These are phyloP conservation scores for Callyntrura sp. DNA, from an alignment of 2,888 invertebrate species.

Conservation along the genomic window DNA sequence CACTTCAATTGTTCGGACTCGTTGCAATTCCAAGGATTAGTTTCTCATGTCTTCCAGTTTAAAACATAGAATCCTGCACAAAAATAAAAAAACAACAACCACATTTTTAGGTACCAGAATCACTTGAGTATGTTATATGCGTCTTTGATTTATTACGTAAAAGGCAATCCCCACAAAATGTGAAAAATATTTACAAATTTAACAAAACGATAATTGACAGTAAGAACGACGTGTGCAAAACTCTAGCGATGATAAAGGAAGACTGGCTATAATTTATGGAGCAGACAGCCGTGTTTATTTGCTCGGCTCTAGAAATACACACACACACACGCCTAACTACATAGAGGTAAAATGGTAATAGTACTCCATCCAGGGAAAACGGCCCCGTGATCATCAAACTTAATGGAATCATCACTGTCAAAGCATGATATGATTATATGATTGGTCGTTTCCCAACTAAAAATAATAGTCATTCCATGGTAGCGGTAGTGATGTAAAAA, in stretches of 20 bases:
- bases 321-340: too few relatives aligned
- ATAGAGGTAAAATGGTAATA: conserved; percentile 2
- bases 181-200: too few relatives aligned
- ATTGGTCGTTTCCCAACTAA: not conserved
- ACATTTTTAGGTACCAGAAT: too few relatives aligned
- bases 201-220: too few relatives aligned
- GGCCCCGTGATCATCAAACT: conserved; percentile 11
- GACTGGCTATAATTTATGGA: too few relatives aligned
- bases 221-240: not conserved
- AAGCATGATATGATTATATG: not conserved
- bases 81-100: not conserved
- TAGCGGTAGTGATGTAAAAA: not conserved
- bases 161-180: too few relatives aligned
- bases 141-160: too few relatives aligned
- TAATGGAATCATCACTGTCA: conserved; percentile 14
- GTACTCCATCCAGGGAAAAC: conserved; percentile 4
- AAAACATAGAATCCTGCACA: not conserved
- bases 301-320: too few relatives aligned
- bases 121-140: too few relatives aligned
- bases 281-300: too few relatives aligned
- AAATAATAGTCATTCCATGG: not conserved
- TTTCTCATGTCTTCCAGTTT: not conserved
- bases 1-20: too few relatives aligned
- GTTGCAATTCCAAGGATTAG: not conserved
- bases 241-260: not conserved